Evolutionary conservation across 2,797 vertebrate genomes (phyloP).

Genomic region (Glyptemys insculpta): DNA sequence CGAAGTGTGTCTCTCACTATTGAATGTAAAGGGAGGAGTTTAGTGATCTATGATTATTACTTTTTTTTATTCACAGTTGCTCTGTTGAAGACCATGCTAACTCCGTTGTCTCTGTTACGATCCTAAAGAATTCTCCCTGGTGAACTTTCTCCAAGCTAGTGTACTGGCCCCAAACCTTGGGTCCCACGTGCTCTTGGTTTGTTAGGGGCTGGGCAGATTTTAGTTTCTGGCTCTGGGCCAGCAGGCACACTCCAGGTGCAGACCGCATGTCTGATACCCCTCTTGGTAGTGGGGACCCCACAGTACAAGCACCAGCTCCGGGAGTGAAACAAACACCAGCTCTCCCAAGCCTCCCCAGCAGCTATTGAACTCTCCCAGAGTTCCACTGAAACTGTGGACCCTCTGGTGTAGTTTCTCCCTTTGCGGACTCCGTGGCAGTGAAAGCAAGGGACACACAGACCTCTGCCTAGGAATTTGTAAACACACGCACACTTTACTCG

Average conservation of each 20-base stretch:
- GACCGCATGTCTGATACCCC: neutral
- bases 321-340: neutral
- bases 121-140: neutral
- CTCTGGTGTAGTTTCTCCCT: neutral
- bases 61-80: neutral
- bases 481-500: neutral
- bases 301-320: neutral
- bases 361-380: neutral
- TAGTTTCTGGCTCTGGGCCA: neutral
- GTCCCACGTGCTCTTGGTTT: neutral
- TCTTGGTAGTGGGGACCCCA: neutral
- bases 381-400: neutral
- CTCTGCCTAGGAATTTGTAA: neutral
- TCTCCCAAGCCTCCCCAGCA: neutral
- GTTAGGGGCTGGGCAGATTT: neutral
- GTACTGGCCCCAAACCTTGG: neutral
- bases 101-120: neutral
- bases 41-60: neutral
- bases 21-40: neutral
- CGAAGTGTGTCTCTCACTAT: neutral
- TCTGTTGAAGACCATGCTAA: neutral
- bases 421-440: neutral
- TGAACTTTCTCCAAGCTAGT: neutral
- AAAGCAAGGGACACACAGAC: neutral
- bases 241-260: neutral